Evolutionary conservation across 2,797 vertebrate genomes (phyloP).

Genomic region (Sebastes baramenuke): DNA sequence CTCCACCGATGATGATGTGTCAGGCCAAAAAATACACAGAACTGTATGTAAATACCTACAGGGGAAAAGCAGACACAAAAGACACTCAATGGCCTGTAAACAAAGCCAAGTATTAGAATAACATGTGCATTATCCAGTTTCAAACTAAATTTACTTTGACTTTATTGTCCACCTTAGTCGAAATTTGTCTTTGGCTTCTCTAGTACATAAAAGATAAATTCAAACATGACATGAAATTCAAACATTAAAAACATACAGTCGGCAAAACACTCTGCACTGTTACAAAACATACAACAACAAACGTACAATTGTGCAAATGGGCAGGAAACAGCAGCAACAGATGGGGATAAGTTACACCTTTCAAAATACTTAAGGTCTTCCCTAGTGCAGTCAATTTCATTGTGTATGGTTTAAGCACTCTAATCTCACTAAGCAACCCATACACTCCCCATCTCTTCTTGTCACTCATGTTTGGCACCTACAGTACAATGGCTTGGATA

Average conservation of each 20-base stretch:
- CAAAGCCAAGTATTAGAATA: not conserved
- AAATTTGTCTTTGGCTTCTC: too few species aligned
- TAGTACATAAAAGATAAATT: too few species aligned
- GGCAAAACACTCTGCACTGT: too few species aligned
- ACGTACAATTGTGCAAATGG: too few species aligned
- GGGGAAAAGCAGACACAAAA: not conserved
- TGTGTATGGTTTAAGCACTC: not conserved
- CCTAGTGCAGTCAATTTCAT: not conserved
- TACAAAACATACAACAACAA: too few species aligned
- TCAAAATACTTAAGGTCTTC: too few species aligned
- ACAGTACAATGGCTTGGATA: slow-evolving; percentile 45
- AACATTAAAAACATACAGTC: too few species aligned
- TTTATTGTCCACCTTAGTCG: too few species aligned
- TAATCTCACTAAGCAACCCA: slow-evolving; percentile 19
- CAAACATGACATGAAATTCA: too few species aligned
- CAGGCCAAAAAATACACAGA: slow-evolving; percentile 13
- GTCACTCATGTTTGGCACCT: slow-evolving; percentile 34
- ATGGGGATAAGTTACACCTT: too few species aligned
- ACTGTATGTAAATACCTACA: slow-evolving; percentile 28
- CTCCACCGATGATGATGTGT: slow-evolving; percentile 29
- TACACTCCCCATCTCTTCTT: slow-evolving; percentile 12
- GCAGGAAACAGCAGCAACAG: too few species aligned
- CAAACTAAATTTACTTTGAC: not conserved
- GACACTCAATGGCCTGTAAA: not conserved
- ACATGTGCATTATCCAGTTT: not conserved